phyloP scores from a whole-genome alignment of 2,888 invertebrate species.

The Agonopterix arenella region DNA sequence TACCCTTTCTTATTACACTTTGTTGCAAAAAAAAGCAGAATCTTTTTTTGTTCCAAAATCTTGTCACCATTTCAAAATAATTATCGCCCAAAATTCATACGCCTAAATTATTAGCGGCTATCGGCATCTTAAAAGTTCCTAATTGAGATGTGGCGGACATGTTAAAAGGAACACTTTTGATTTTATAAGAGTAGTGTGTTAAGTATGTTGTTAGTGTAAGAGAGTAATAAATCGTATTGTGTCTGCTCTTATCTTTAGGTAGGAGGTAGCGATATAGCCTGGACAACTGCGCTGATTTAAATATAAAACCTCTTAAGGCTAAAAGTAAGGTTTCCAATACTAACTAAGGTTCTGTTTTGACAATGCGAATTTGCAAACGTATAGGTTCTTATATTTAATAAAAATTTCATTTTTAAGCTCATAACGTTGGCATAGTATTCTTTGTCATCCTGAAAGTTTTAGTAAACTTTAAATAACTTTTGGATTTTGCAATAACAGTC shows the following conservation, averaged over 20 bases:
- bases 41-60: too few relatives aligned
- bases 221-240: conserved; percentile 69
- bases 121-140: conserved; percentile 43
- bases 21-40: too few relatives aligned
- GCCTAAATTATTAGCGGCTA: conserved; percentile 16
- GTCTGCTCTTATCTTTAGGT: conserved; percentile 55
- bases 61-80: too few relatives aligned
- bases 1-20: too few relatives aligned
- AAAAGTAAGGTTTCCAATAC: background rate
- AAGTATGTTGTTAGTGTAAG: conserved; percentile 46
- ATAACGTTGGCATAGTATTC: too few relatives aligned
- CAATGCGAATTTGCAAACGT: too few relatives aligned
- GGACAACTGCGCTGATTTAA: conserved; percentile 57
- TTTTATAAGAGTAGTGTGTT: conserved; percentile 34
- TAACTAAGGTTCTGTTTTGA: too few relatives aligned
- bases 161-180: conserved; percentile 41
- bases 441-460: too few relatives aligned
- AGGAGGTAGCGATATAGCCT: conserved; percentile 62
- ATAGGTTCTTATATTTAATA: too few relatives aligned
- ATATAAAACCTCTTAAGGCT: conserved; percentile 54
- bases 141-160: conserved; percentile 51
- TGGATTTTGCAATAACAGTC: too few relatives aligned
- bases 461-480: too few relatives aligned
- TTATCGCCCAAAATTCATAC: conserved; percentile 12
- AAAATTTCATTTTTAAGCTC: too few relatives aligned